A percentile compares a stretch with the other conserved stretches of the same genome.
Evolutionary conservation across 1,140 invertebrate genomes (phyloP).

Genomic region (Bombyx mori): ASM3026992v2 NC_085107.1:9967501-9968000

Average conservation of each 20-base stretch:
- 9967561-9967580: constrained; percentile 72
- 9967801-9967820: constrained; percentile 63
- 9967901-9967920: constrained; percentile 73
- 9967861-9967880: constrained; percentile 71
- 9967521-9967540: constrained; percentile 22
- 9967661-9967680: constrained; percentile 73
- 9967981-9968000: constrained; percentile 79
- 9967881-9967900: constrained; percentile 70
- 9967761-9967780: constrained; percentile 67
- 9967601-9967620: constrained; percentile 74
- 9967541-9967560: constrained; percentile 8
- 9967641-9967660: constrained; percentile 67
- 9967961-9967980: constrained; percentile 69
- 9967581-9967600: constrained; percentile 78
- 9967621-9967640: constrained; percentile 75
- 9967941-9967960: constrained; percentile 71
- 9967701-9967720: constrained; percentile 75
- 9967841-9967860: constrained; percentile 60
- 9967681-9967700: constrained; percentile 77
- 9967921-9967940: constrained; percentile 74
- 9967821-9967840: constrained; percentile 53
- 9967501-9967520: constrained; percentile 40
- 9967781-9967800: constrained; percentile 58
- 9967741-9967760: constrained; percentile 64
- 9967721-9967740: constrained; percentile 75